Evolutionary conservation across 1,140 invertebrate genomes (phyloP).

Genomic region (Nasonia vitripennis): DNA sequence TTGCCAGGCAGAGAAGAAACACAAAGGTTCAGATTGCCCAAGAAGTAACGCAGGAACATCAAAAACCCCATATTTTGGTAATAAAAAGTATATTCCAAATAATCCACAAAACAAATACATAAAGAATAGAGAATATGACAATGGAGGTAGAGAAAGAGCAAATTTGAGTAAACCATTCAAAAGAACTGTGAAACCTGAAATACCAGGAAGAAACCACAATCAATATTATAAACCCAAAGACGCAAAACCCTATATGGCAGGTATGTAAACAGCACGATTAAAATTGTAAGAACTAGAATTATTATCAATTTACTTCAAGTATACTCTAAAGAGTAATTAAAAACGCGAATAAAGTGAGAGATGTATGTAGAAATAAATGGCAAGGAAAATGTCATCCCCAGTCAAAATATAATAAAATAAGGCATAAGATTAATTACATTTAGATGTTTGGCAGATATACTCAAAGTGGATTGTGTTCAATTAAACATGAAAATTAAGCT

Average conservation of each 20-base stretch:
- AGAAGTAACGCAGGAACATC: neutral
- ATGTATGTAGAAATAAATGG: neutral
- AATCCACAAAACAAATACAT: neutral
- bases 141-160: neutral
- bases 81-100: neutral
- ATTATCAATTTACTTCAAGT: neutral
- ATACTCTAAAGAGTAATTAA: neutral
- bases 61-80: neutral
- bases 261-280: neutral
- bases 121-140: neutral
- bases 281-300: neutral
- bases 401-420: neutral
- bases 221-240: neutral
- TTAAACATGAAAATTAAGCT: no score
- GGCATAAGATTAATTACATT: neutral
- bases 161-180: neutral
- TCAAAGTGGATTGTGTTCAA: neutral
- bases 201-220: neutral
- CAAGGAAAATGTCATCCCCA: neutral
- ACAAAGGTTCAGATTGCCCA: constrained; percentile 11
- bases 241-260: neutral
- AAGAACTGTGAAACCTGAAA: neutral
- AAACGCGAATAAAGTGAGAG: neutral
- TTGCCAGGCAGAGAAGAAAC: constrained; percentile 11
- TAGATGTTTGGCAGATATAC: neutral